Evolutionary conservation across 2,888 invertebrate genomes (phyloP).

Genomic region (Agriotes lineatus): DNA sequence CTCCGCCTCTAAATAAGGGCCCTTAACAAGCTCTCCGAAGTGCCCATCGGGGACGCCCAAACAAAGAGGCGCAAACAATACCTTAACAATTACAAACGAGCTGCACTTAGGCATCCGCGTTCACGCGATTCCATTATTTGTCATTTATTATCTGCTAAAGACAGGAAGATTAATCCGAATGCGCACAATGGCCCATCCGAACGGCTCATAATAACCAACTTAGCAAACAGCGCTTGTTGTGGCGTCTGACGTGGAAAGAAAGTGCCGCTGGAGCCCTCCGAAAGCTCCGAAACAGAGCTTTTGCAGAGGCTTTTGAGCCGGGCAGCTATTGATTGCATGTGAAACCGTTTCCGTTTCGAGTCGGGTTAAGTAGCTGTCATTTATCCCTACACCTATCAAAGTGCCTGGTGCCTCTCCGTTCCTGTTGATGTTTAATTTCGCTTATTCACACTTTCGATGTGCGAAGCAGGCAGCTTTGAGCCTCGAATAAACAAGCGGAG

Average conservation of each 20-base stretch:
- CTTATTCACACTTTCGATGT: constrained; percentile 27
- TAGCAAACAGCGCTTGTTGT: constrained; percentile 31
- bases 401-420: constrained; percentile 37
- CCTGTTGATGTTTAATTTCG: constrained; percentile 38
- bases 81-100: constrained; percentile 30
- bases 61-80: constrained; percentile 29
- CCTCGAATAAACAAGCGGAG: constrained; percentile 12
- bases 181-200: constrained; percentile 32
- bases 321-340: constrained; percentile 41
- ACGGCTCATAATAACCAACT: constrained; percentile 35
- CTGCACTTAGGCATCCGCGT: constrained; percentile 32
- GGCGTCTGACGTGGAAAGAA: constrained; percentile 34
- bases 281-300: constrained; percentile 35
- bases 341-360: constrained; percentile 47
- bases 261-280: constrained; percentile 25
- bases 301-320: constrained; percentile 31
- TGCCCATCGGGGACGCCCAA: constrained; percentile 3
- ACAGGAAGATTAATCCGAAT: constrained; percentile 41
- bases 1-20: constrained; percentile 14
- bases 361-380: constrained; percentile 53
- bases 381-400: constrained; percentile 52
- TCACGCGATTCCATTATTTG: constrained; percentile 44
- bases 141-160: constrained; percentile 48
- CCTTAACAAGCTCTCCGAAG: constrained; percentile 17
- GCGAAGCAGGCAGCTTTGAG: constrained; percentile 17